Base-by-base conservation (phyloP, 92 coral and sea anemone species). In the Montipora capitata region DNA sequence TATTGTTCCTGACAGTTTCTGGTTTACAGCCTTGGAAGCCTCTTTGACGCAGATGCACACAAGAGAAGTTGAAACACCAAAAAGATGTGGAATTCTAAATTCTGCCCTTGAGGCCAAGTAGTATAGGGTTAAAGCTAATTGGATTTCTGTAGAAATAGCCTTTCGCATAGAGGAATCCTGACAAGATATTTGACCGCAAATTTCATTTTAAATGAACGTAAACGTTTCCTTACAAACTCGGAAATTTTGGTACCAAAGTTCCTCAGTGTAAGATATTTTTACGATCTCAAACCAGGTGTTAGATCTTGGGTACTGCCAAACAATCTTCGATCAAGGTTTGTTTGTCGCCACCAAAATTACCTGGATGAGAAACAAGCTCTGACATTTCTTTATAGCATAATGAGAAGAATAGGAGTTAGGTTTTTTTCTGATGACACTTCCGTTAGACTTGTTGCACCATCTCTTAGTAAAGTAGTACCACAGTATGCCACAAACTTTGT, bases 121-220 rank as follows among this genome's bases (percentile, higher is more conserved):
- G 40, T 59, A 84, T 1, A 84, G 73, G 17, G 88, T 84, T 48
- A 83, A 44, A 59, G 88, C 88, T 15, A 84, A 51, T 58, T 74
- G 82, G 40, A 63, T 56, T 80, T 82, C 76, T 3, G 86, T 79
- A 35, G 93, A 68, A 72, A 89, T 39, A 74, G 92, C 91, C 54
- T 72, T 79, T 39, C 91, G 72, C 85, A 84, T 89, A 6, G 59
- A 43, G 43, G 95, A 88, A 80, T 92, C 95, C 67, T 84, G 68
- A 35, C 61, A 79, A 62, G 81, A 54, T 38, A 92, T 88, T 11
- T 84, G 81, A 10, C 7, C 81, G 48, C 40, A n/a, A 27, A 57
- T 61, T 61, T 84, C 65, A 74, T 59, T 74, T 61, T 74, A 76
- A 17, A 51, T 74, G 76, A 44, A 83, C 41, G 87, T 72, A 39